Evolutionary conservation across 2,888 invertebrate genomes (phyloP).

Genomic region (Fragum whitleyi): DNA sequence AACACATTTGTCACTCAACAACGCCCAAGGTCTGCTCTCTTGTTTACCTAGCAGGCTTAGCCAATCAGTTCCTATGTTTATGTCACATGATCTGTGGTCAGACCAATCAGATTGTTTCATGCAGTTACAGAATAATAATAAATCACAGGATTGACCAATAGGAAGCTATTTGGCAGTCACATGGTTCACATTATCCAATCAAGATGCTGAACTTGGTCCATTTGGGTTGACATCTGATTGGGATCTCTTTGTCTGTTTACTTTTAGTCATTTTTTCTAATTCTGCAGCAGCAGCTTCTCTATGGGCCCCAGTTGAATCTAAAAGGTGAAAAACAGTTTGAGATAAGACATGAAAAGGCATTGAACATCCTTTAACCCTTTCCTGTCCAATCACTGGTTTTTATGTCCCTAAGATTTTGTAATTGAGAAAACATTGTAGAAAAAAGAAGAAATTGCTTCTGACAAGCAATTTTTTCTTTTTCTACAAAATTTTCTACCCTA

Average conservation of each 20-base stretch:
- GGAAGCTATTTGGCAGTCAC: conserved; percentile 54
- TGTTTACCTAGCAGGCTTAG: conserved; percentile 15
- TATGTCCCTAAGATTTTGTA: too few relatives aligned
- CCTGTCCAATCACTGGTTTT: too few relatives aligned
- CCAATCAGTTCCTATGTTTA: conserved; percentile 50
- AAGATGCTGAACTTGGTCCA: conserved; percentile 71
- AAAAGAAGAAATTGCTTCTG: too few relatives aligned
- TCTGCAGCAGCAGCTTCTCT: conserved; percentile 88
- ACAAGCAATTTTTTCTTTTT: too few relatives aligned
- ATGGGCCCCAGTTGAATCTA: conserved; percentile 91
- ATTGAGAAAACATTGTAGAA: too few relatives aligned
- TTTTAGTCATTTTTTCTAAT: conserved; percentile 92
- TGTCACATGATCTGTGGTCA: conserved; percentile 59
- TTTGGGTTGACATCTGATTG: conserved; percentile 72
- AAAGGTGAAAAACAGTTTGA: neutral
- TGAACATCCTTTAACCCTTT: too few relatives aligned
- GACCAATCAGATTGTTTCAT: conserved; percentile 58
- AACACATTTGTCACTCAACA: conserved; percentile 26
- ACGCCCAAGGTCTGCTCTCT: conserved; percentile 16
- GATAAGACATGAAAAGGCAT: neutral
- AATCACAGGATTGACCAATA: conserved; percentile 66
- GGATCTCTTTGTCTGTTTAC: conserved; percentile 66
- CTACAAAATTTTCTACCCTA: too few relatives aligned
- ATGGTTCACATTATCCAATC: conserved; percentile 58
- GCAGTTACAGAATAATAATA: conserved; percentile 42